Evolutionary conservation across 2,888 invertebrate genomes (phyloP), one percentile per base, ranked within the genome.

Genomic region (Cephalotes varians): DNA sequence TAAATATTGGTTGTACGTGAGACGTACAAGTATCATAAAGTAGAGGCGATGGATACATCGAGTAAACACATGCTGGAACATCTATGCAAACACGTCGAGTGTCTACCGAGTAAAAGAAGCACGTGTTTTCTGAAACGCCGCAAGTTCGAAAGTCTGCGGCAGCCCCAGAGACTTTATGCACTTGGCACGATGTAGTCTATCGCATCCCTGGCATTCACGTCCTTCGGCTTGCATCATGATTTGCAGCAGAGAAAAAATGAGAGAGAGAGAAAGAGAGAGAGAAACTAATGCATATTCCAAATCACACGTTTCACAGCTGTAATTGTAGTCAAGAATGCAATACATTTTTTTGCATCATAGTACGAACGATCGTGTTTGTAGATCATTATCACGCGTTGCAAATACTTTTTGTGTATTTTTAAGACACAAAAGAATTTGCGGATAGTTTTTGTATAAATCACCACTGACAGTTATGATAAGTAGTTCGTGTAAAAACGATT

Each of bases 21-120:
- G 74, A 77, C 79, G 58, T 44, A 60, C n/a, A 56, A 67, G 84
- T 76, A 84, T 82, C 79, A 60, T 80, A 56, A 72, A 79, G 84
- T 71, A 74, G 69, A 69, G 77, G 60, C 54, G 82, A 84, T 73
- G 83, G 56, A 71, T 84, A 69, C 67, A 82, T 49, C 10, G 76
- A 54, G 85, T 77, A 85, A 88, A 86, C 83, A 83, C 58, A 73
- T 65, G 67, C 18, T 72, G 80, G 65, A 85, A 88, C 90, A 82
- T 89, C 85, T 90, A 85, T 88, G 87, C 72, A 88, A 91, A 91
- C 89, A 86, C 49, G 76, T 82, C 84, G 65, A 21, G 18, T 64
- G 73, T 67, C 83, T 77, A 86, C 82, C 73, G 84, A 25, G 71
- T 64, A 47, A 87, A 85, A 80, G 81, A 84, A 82, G 34, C 89